Evolutionary conservation across 2,113 vertebrate genomes (phyloP).

Genomic region (Indicator maculatus): DNA sequence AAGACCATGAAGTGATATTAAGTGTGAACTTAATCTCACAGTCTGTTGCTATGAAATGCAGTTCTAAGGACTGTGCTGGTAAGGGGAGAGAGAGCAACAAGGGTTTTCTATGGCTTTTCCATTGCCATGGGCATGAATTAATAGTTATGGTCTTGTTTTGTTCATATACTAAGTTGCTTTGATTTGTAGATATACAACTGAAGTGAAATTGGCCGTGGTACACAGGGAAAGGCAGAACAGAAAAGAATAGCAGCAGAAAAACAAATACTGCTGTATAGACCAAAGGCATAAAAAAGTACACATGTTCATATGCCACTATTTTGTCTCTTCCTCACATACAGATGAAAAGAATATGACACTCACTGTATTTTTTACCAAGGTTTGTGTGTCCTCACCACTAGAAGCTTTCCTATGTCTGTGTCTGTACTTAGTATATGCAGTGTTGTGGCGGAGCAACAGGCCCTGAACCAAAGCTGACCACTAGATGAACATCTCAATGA

Average conservation of each 20-base stretch:
- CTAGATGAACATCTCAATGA: too few relatives aligned
- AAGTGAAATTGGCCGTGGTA: not conserved
- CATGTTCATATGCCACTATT: not conserved
- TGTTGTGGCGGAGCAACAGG: too few relatives aligned
- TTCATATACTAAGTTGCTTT: not conserved
- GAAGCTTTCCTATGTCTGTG: too few relatives aligned
- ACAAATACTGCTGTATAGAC: not conserved
- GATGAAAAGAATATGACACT: not conserved
- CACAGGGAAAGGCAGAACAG: not conserved
- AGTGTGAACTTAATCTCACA: not conserved
- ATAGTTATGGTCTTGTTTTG: not conserved
- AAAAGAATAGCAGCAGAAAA: not conserved
- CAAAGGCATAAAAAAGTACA: not conserved
- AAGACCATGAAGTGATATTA: not conserved
- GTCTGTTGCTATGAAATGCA: not conserved
- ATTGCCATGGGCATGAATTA: not conserved
- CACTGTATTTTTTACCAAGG: not conserved
- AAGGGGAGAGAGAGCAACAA: not conserved
- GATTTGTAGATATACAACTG: not conserved
- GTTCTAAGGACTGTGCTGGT: not conserved
- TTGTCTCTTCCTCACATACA: not conserved
- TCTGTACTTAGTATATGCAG: too few relatives aligned
- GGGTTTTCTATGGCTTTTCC: not conserved
- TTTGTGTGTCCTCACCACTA: not conserved
- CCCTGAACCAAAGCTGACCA: too few relatives aligned